These are phyloP conservation scores for Onychostoma macrolepis DNA, from an alignment of 2,113 vertebrate genomes.

Conservation along the genomic window DNA sequence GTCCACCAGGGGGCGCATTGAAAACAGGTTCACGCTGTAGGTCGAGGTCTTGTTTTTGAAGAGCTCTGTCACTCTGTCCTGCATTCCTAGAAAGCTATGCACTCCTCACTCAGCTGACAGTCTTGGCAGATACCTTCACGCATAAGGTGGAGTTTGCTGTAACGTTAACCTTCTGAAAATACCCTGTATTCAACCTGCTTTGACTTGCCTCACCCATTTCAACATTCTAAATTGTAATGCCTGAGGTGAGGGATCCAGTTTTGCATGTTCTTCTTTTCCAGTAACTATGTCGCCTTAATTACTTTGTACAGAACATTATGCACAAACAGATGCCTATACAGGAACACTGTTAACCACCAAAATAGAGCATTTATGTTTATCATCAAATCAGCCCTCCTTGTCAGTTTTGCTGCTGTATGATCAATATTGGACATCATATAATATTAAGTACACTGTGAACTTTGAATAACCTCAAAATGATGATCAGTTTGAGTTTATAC, in stretches of 20 bases:
- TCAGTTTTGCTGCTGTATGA: not conserved
- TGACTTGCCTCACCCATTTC: constrained; percentile 2
- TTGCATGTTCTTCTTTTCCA: not conserved
- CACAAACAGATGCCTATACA: not conserved
- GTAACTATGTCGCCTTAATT: not conserved
- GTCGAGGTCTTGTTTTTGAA: not conserved
- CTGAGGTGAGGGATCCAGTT: not conserved
- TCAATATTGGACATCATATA: not conserved
- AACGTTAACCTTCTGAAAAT: constrained; percentile 3
- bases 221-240: not conserved
- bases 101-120: not conserved
- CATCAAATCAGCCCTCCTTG: not conserved
- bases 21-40: not conserved
- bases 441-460: not conserved
- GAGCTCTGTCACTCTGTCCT: not conserved
- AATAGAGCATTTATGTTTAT: not conserved
- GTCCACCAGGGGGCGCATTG: constrained; percentile 16
- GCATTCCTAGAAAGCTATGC: constrained; percentile 12
- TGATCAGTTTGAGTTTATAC: not conserved
- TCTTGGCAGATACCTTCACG: not conserved
- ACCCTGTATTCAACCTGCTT: not conserved
- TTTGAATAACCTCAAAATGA: not conserved
- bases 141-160: constrained; percentile 3
- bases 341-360: not conserved
- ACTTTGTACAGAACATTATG: not conserved